A percentile compares a stretch with the other conserved stretches of the same genome.
These are phyloP conservation scores for Drepana arcuata DNA, from an alignment of 1,140 invertebrate species.

Conservation along the genomic window DNA sequence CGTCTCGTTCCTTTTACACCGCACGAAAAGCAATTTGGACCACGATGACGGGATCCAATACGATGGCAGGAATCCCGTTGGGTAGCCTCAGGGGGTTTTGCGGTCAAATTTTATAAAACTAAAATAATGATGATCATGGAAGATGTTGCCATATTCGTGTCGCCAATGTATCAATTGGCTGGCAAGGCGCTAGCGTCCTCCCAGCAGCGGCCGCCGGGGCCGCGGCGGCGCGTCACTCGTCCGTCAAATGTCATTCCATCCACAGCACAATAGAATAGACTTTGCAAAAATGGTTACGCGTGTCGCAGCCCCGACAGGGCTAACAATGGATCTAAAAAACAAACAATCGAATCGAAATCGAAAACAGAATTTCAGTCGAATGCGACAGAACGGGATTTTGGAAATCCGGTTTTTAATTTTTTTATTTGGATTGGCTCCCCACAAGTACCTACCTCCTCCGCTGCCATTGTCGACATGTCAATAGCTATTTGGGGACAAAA, in stretches of 20 bases:
- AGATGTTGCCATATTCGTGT: slow-evolving; percentile 16
- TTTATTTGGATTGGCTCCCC: slow-evolving; percentile 41
- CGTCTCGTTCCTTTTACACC: slow-evolving; percentile 37
- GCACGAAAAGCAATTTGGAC: slow-evolving; percentile 60
- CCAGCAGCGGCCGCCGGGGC: neutral
- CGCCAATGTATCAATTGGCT: slow-evolving; percentile 12
- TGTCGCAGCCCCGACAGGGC: slow-evolving; percentile 42
- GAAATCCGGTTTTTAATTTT: slow-evolving; percentile 64
- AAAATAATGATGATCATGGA: slow-evolving; percentile 1
- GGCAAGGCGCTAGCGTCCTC: slow-evolving; percentile 23
- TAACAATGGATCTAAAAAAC: slow-evolving; percentile 66
- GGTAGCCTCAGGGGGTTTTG: slow-evolving; percentile 42
- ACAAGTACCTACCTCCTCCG: slow-evolving; percentile 30
- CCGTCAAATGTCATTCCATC: slow-evolving; percentile 58
- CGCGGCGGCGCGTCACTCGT: slow-evolving; percentile 18
- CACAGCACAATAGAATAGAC: slow-evolving; percentile 60
- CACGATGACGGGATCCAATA: slow-evolving; percentile 51
- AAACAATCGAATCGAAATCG: slow-evolving; percentile 70
- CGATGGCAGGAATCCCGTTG: slow-evolving; percentile 67
- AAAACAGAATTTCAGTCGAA: slow-evolving; percentile 63
- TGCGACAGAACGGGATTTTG: slow-evolving; percentile 66
- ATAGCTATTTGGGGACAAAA: slow-evolving; percentile 27
- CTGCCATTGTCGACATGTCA: slow-evolving; percentile 46
- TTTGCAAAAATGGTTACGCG: slow-evolving; percentile 63
- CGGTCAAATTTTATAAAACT: slow-evolving; percentile 4